Conservation (phyloP, 2,888 invertebrate species). For the Dynastes maya region DNA sequence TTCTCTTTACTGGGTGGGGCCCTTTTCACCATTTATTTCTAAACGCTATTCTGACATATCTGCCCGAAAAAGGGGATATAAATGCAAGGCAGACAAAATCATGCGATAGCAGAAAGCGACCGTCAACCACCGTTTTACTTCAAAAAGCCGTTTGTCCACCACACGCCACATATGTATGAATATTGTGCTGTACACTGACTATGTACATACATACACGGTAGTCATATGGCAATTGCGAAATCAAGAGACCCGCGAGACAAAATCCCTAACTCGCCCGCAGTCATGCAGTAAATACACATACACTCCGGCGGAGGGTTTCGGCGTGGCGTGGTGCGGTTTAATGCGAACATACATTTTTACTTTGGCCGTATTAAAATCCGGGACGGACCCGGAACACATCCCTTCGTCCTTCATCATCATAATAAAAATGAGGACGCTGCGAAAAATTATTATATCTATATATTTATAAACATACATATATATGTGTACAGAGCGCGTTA, state of each 20-base stretch:
- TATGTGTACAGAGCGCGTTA: constrained; percentile 42
- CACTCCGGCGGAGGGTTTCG: constrained; percentile 51
- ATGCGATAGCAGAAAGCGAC: too few relatives aligned
- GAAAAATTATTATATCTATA: constrained; percentile 46
- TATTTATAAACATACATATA: constrained; percentile 44
- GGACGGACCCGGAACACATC: constrained; percentile 53
- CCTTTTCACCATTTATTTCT: too few relatives aligned
- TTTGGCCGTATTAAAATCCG: constrained; percentile 66
- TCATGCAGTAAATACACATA: constrained; percentile 64
- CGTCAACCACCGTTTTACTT: background rate
- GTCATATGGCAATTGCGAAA: constrained; percentile 25
- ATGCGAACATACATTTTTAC: constrained; percentile 71
- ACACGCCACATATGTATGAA: background rate
- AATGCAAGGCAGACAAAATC: too few relatives aligned
- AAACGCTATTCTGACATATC: too few relatives aligned
- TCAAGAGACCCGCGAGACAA: constrained; percentile 31
- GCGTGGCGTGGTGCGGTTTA: constrained; percentile 58
- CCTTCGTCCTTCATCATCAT: constrained; percentile 61
- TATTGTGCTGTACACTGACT: background rate
- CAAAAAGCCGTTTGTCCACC: constrained; percentile 12
- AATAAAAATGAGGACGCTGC: constrained; percentile 56
- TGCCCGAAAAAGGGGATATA: too few relatives aligned
- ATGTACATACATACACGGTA: background rate
- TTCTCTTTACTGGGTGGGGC: too few relatives aligned
- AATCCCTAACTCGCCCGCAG: constrained; percentile 49